These are phyloP conservation scores for Dreissena polymorpha DNA, from an alignment of 1,140 invertebrate genomes.

Conservation along the genomic window DNA sequence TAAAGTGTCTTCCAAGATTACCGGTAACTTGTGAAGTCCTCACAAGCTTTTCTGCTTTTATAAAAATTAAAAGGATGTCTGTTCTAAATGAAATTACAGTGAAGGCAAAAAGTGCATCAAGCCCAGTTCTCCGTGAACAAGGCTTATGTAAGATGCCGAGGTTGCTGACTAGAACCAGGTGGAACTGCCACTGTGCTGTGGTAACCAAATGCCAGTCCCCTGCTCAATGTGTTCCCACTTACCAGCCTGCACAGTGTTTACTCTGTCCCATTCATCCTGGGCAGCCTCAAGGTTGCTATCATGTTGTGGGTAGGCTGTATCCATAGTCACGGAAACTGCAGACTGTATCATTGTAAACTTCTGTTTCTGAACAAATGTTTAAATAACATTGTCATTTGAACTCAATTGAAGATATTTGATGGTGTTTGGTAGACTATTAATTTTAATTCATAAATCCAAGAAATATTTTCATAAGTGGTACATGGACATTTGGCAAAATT, in stretches of 20 bases:
- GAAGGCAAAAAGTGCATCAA: too few relatives aligned
- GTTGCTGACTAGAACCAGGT: too few relatives aligned
- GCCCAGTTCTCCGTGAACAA: too few relatives aligned
- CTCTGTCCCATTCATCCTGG: slow-evolving; percentile 49
- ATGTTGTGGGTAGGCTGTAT: too few relatives aligned
- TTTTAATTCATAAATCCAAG: not conserved
- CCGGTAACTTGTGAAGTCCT: too few relatives aligned
- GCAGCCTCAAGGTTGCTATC: slow-evolving; percentile 33
- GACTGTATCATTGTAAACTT: slow-evolving; percentile 4
- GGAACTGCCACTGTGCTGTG: too few relatives aligned
- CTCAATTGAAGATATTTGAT: not conserved
- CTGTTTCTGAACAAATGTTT: not conserved
- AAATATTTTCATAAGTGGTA: not conserved
- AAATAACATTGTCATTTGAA: not conserved
- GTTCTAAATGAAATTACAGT: too few relatives aligned
- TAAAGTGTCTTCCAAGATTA: too few relatives aligned
- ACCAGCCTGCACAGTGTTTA: slow-evolving; percentile 53
- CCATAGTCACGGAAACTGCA: slow-evolving; percentile 6
- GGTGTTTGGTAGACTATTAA: not conserved
- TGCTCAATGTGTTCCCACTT: slow-evolving; percentile 2
- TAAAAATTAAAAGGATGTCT: too few relatives aligned
- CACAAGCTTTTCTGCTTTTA: too few relatives aligned
- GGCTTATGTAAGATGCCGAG: too few relatives aligned
- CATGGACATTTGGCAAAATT: too few relatives aligned
- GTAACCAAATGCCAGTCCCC: not conserved